phyloP scores from a whole-genome alignment of 2,113 vertebrate species.

The Petroica traversi region DNA sequence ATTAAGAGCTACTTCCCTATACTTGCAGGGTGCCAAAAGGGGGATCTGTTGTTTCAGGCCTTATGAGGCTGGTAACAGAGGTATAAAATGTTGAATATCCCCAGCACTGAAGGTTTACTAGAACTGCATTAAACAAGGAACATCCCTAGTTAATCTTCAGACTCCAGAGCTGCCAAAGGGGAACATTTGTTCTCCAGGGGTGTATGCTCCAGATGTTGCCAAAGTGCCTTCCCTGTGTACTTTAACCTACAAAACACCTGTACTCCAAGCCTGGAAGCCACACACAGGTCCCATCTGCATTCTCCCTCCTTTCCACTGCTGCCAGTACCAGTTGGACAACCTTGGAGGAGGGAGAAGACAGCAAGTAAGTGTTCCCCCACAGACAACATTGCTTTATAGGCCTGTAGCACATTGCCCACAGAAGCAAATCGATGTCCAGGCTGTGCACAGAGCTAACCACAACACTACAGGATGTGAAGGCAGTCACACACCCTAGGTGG shows the following conservation, averaged over 20 bases:
- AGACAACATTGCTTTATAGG: rapidly evolving
- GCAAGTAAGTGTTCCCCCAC: rapidly evolving
- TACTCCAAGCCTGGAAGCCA: background rate
- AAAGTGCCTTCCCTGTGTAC: background rate
- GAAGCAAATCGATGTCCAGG: background rate
- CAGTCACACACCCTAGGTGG: background rate
- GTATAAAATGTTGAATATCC: background rate
- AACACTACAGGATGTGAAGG: background rate
- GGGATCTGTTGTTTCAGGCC: constrained; percentile 12
- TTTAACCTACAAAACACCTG: background rate
- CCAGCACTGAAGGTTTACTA: background rate
- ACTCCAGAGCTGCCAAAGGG: background rate
- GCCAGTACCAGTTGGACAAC: too few species aligned
- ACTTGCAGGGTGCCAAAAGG: background rate
- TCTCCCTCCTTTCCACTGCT: too few species aligned
- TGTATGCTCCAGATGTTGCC: background rate
- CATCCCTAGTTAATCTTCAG: constrained; percentile 7
- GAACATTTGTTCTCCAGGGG: background rate
- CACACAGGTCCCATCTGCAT: background rate
- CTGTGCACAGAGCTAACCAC: rapidly evolving
- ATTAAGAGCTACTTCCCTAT: constrained; percentile 26
- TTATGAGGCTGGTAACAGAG: background rate
- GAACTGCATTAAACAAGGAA: background rate
- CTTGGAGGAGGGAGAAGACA: background rate
- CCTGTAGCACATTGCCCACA: background rate